Conservation (phyloP, 2,888 invertebrate genomes). For the Globia sparganii region DNA sequence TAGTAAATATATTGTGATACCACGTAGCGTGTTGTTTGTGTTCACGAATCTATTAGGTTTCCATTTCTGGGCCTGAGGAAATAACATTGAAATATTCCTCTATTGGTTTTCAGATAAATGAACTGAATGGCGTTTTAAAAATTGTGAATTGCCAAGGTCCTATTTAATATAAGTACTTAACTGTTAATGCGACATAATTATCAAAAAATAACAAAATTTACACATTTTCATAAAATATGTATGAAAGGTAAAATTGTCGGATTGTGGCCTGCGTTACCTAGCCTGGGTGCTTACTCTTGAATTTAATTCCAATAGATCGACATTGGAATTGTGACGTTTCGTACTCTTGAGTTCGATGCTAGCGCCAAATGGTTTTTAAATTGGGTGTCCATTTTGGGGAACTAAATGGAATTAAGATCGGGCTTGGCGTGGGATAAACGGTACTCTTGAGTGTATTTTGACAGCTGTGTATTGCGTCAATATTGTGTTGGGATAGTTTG, state of each 20-base stretch:
- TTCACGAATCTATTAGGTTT: background rate
- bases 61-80: background rate
- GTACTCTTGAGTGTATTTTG: no score
- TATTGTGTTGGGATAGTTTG: no score
- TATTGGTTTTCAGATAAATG: background rate
- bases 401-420: no score
- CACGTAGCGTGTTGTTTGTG: slow-evolving; percentile 28
- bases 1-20: slow-evolving; percentile 41
- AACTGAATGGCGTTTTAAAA: background rate
- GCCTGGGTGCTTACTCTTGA: no score
- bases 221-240: background rate
- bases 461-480: no score
- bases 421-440: no score
- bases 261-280: background rate
- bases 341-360: no score
- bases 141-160: background rate
- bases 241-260: background rate
- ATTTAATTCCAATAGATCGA: no score
- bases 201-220: background rate
- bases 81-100: background rate
- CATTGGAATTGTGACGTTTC: no score
- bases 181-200: background rate
- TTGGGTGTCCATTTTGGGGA: no score
- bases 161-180: background rate
- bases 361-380: no score